Conservation (phyloP, 2,797 vertebrate genomes). For the Microchirus variegatus region DNA sequence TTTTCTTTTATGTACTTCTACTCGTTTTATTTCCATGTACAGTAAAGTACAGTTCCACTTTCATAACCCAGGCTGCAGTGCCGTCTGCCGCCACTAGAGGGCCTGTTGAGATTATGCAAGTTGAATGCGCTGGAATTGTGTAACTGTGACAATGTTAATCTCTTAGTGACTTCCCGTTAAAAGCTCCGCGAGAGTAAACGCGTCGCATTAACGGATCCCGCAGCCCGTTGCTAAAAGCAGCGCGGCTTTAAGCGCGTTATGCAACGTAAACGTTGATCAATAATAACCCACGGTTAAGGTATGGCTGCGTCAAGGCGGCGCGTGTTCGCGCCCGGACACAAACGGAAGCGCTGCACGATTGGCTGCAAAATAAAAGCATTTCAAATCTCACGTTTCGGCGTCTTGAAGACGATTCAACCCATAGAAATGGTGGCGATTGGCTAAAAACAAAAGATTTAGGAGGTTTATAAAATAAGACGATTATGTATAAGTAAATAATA, state of each 20-base stretch:
- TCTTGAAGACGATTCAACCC: neutral
- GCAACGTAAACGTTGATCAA: slow-evolving; percentile 38
- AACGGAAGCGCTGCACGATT: slow-evolving; percentile 6
- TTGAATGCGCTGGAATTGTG: slow-evolving; percentile 69
- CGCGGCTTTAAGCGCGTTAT: slow-evolving; percentile 33
- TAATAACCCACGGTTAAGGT: slow-evolving; percentile 20
- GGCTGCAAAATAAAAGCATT: slow-evolving; percentile 26
- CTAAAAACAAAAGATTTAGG: too few relatives aligned
- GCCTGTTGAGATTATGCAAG: slow-evolving; percentile 70
- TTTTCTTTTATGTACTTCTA: too few relatives aligned
- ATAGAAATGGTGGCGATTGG: too few relatives aligned
- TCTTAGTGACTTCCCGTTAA: neutral
- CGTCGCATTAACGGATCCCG: rapidly evolving
- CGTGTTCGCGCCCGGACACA: neutral
- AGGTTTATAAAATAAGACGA: too few relatives aligned
- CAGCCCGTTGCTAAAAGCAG: slow-evolving; percentile 1
- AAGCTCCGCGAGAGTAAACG: rapidly evolving
- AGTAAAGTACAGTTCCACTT: slow-evolving; percentile 10
- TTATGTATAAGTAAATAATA: neutral
- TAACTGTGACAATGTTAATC: slow-evolving; percentile 47
- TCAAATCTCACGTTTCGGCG: neutral
- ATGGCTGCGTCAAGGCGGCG: slow-evolving; percentile 4
- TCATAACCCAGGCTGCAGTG: slow-evolving; percentile 42
- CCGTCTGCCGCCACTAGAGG: slow-evolving; percentile 22
- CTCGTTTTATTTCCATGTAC: too few relatives aligned